These are phyloP conservation scores for Axis porcinus DNA, from an alignment of 2,113 vertebrate genomes.

Conservation along the genomic window DNA sequence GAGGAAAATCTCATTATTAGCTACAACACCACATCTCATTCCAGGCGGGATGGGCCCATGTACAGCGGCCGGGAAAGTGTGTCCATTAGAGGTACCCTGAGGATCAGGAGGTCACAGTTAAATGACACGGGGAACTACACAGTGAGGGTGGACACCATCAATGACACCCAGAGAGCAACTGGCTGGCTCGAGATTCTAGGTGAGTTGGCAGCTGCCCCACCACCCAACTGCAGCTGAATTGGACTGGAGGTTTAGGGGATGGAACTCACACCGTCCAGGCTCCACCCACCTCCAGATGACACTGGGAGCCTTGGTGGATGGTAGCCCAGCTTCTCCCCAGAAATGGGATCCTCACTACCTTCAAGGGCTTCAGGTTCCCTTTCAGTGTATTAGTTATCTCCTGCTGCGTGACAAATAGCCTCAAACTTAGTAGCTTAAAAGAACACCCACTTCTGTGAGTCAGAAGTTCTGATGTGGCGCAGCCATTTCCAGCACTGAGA, in stretches of 20 bases:
- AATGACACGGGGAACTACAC: conserved; percentile 3
- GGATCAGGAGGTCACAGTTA: accelerated
- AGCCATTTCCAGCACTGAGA: not conserved
- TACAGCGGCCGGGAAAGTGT: not conserved
- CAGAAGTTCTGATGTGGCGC: not conserved
- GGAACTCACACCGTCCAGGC: not conserved
- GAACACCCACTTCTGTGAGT: not conserved
- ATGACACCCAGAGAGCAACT: not conserved
- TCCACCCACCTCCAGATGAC: not conserved
- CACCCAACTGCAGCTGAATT: too few species aligned
- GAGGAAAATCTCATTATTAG: not conserved
- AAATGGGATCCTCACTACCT: not conserved
- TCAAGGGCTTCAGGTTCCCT: not conserved
- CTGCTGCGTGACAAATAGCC: not conserved
- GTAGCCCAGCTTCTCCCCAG: not conserved
- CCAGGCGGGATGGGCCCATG: not conserved
- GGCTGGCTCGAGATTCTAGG: not conserved
- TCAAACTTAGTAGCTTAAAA: not conserved
- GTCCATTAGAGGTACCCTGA: not conserved
- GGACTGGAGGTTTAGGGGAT: too few species aligned
- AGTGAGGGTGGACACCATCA: not conserved
- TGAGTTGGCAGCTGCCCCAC: not conserved
- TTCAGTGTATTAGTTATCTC: not conserved
- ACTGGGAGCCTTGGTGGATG: not conserved
- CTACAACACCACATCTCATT: not conserved